Evolutionary conservation across 2,113 vertebrate genomes (phyloP).

Genomic region (Muscicapa adusta): DNA sequence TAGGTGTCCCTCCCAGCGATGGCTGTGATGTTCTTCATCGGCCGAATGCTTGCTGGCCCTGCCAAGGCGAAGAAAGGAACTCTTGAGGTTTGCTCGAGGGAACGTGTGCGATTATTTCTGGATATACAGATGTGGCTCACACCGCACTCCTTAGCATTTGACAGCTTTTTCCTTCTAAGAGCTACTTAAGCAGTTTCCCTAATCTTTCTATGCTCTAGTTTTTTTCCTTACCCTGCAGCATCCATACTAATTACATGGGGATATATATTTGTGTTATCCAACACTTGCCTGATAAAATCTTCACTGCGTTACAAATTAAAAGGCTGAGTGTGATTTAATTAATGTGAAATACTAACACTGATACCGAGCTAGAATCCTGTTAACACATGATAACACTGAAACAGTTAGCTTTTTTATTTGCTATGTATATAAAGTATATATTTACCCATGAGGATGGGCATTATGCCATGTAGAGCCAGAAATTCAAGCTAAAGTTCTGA

Average conservation of each 20-base stretch:
- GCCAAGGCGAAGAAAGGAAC: slow-evolving; percentile 68
- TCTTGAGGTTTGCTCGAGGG: slow-evolving; percentile 61
- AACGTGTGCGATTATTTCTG: background rate
- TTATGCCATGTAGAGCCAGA: background rate
- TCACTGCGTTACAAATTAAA: slow-evolving; percentile 18
- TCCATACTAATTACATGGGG: background rate
- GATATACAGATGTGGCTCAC: background rate
- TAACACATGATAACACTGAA: background rate
- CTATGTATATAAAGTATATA: background rate
- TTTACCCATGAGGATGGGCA: slow-evolving; percentile 1
- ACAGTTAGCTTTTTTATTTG: background rate
- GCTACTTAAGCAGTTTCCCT: slow-evolving; percentile 13
- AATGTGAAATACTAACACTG: background rate
- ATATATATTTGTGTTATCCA: background rate
- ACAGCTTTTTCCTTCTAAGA: slow-evolving; percentile 21
- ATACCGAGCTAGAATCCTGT: background rate
- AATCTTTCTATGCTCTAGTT: slow-evolving; percentile 38
- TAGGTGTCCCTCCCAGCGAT: slow-evolving; percentile 94
- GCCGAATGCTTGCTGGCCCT: slow-evolving; percentile 95
- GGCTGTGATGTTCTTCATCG: slow-evolving; percentile 98
- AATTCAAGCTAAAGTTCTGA: slow-evolving; percentile 11
- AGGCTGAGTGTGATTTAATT: slow-evolving; percentile 25
- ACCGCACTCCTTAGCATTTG: background rate
- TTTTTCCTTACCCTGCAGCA: slow-evolving; percentile 41
- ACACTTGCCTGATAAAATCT: slow-evolving; percentile 2